Conservation (phyloP, 2,888 invertebrate species). For the Nemapogon koenigi region DNA sequence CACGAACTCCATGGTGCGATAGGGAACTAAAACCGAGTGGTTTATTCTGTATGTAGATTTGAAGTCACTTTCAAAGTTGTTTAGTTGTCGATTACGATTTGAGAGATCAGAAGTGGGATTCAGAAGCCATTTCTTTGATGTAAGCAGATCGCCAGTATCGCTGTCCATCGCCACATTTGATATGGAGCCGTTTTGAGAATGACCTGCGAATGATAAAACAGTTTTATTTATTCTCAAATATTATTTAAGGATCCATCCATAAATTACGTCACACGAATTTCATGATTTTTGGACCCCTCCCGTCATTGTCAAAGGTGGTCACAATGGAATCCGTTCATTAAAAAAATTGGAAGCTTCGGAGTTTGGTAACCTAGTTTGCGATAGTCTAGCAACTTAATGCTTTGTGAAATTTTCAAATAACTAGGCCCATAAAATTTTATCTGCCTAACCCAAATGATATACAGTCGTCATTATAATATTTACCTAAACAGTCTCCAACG, state of each 20-base stretch:
- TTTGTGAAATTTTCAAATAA: too few relatives aligned
- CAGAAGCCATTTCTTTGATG: constrained; percentile 79
- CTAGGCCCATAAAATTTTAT: too few relatives aligned
- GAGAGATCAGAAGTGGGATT: constrained; percentile 40
- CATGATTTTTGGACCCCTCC: background rate
- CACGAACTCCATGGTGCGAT: constrained; percentile 72
- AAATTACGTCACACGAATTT: background rate
- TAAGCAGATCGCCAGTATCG: constrained; percentile 72
- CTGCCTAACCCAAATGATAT: too few relatives aligned
- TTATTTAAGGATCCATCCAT: background rate
- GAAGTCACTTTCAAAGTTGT: constrained; percentile 79
- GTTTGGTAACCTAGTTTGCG: too few relatives aligned
- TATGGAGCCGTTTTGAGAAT: constrained; percentile 75
- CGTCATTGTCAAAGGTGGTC: background rate
- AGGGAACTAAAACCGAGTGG: constrained; percentile 77
- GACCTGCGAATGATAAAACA: constrained; percentile 54
- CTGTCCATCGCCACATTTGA: constrained; percentile 80
- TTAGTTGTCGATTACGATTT: constrained; percentile 63
- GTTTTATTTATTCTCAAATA: background rate
- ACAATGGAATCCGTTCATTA: too few relatives aligned
- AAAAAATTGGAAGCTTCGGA: too few relatives aligned
- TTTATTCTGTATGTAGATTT: constrained; percentile 71
- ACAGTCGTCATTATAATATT: constrained; percentile 18
- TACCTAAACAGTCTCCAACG: constrained; percentile 79
- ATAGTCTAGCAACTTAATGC: too few relatives aligned